Base-by-base conservation (phyloP, 2,797 vertebrate genomes). In the Myiothlypis chrysogaster region DNA sequence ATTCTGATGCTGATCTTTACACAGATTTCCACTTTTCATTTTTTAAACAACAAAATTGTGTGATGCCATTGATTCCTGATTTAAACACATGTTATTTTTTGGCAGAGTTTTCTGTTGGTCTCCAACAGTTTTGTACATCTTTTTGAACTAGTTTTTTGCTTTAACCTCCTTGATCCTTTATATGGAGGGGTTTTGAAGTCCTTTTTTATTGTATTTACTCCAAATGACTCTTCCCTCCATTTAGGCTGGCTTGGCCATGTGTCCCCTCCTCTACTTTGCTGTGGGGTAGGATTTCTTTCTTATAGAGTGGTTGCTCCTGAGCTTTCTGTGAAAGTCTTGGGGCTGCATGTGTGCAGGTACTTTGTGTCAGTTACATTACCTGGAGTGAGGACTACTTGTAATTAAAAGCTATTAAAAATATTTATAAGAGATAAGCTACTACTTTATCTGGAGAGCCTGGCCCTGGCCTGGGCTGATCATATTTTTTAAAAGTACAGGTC, bases 251-350 rank as follows among this genome's bases (percentile, higher is more conserved):
- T 71, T 95, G 87, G 92, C 95, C 96, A 55, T 53, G 87, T 78
- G 69, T 60, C 39, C 87, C 86, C 96, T 97, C 60, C 92, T 88
- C 97, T 97, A 91, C 97, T 98, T 97, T 95, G 90, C 96, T 96
- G 95, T 96, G 97, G 97, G 96, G 97, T 97, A 92, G 98, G 95
- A 97, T 93, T 95, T 83, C 94, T 98, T 97, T 94, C 96, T 97
- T 97, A 95, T 21, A 87, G 93, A 92, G 94, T 97, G 97, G 94
- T 95, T 96, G 97, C 95, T 97, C 65, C 97, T 96, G 94, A 92
- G 95, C 98, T 98, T 98, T 98, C 98, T 96, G 96, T 98, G 98
- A 98, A 98, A 98, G 98, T 97, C 95, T 91, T 52, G 75, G 97
- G 95, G 97, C 96, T 92, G 94, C 16, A 44, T 96, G 95, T 81